Base-by-base conservation (phyloP, 53 echinoderm and acorn worm genomes). In the Henricia sp. region DNA sequence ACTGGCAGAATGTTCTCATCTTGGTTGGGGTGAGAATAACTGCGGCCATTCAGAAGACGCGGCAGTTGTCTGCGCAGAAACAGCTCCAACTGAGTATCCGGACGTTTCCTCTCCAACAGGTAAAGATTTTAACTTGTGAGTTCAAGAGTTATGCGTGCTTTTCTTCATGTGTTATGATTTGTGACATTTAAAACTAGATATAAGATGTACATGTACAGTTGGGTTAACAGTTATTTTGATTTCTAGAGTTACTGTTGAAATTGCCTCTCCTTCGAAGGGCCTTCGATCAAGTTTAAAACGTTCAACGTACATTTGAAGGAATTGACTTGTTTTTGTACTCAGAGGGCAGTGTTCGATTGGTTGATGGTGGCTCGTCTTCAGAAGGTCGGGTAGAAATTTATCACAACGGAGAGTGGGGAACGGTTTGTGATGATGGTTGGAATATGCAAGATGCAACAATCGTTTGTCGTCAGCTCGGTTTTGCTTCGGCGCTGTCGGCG, bases 381-480 rank as follows among this genome's bases (percentile, higher is more conserved):
- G 59, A 77, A 54, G 77, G 77, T 1, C 77, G 56, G 0, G 41
- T 77, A 2, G 77, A 55, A 38, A 30, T 77, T 24, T 77, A 28
- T 26, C 42, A 52, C 39, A 37, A 52, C 2, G 54, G 58, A 1
- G 30, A 77, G 36, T 77, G 77, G 77, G 77, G 77, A 12, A 55
- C 77, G 1, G 41, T 77, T 23, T 41, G 42, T 36, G 23, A 55
- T 40, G 58, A 54, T 42, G 23, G 37, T 3, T 77, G 55, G 42
- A 4, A 55, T 19, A 12, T 41, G 4, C 13, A 16, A 55, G 56
- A 77, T 58, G 39, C 77, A 9, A 40, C 23, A 0, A 56, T 83
- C 4, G 83, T 68, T 19, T 83, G 83, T 68, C 66, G 52, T n/a
- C 83, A 83, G 68, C 67, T 83, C n/a, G 83, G 83, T 10, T 83